Conservation (phyloP, 2,888 invertebrate genomes). For the Arctia plantaginis region DNA sequence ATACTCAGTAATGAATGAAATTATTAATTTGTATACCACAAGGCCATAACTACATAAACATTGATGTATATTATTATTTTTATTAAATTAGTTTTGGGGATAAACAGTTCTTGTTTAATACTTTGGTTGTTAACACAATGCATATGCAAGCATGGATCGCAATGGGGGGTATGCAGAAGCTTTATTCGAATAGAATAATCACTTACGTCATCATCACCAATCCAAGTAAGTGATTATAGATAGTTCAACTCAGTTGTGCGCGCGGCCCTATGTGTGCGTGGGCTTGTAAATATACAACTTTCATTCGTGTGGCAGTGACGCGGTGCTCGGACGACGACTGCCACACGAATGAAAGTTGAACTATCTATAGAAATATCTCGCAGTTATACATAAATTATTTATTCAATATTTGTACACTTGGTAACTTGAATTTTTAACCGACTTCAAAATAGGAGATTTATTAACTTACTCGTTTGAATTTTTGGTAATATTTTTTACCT, state of each 20-base stretch:
- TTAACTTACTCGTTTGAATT: not conserved
- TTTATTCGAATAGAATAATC: not conserved
- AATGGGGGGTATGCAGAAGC: not conserved
- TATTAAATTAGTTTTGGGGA: not conserved
- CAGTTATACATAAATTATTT: too few species aligned
- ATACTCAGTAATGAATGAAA: slow-evolving; percentile 48
- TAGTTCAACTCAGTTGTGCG: too few species aligned
- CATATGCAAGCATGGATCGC: too few species aligned
- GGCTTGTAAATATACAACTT: too few species aligned
- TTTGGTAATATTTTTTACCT: too few species aligned
- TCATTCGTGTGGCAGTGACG: too few species aligned
- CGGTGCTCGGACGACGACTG: too few species aligned
- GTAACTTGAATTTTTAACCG: not conserved
- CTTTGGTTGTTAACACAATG: not conserved
- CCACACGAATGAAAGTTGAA: too few species aligned
- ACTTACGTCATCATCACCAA: too few species aligned
- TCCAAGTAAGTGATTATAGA: too few species aligned
- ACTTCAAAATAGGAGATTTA: not conserved
- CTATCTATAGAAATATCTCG: not conserved
- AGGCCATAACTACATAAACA: slow-evolving; percentile 35
- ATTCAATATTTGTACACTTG: not conserved
- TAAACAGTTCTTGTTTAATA: not conserved
- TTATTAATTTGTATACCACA: slow-evolving; percentile 32
- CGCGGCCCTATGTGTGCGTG: too few species aligned
- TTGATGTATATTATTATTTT: slow-evolving; percentile 15